These are phyloP conservation scores for Zosterops borbonicus DNA, from an alignment of 2,113 vertebrate genomes.

Conservation along the genomic window DNA sequence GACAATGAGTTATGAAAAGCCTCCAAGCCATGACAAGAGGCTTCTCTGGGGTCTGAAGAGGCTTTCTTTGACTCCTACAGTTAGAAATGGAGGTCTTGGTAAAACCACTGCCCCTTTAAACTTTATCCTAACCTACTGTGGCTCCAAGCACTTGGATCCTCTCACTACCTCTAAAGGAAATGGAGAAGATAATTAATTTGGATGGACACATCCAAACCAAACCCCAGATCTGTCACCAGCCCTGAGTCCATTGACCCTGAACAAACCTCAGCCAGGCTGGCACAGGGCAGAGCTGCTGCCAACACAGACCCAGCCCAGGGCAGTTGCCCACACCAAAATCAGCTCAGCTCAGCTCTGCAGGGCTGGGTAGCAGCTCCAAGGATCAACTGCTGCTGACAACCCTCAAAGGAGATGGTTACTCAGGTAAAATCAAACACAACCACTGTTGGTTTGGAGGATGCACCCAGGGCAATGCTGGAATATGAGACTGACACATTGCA, in stretches of 20 bases:
- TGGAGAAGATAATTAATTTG: not conserved
- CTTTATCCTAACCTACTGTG: not conserved
- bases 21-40: not conserved
- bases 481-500: not conserved
- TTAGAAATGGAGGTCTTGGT: not conserved
- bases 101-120: not conserved
- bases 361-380: not conserved
- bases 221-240: not conserved
- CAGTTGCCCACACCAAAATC: not conserved
- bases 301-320: not conserved
- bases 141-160: not conserved
- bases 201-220: not conserved
- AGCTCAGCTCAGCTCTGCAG: not conserved
- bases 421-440: constrained; percentile 28
- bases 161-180: constrained; percentile 1
- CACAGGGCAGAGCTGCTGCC: not conserved
- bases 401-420: not conserved
- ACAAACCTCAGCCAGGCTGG: not conserved
- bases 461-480: not conserved
- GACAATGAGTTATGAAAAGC: not conserved
- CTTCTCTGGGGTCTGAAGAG: not conserved
- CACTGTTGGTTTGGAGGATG: not conserved
- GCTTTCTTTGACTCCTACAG: not conserved
- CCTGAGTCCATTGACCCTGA: not conserved
- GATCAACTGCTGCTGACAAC: not conserved